Evolutionary conservation across 2,113 vertebrate genomes (phyloP), one percentile per base, ranked within the genome.

Genomic region (Andinoacara biseriatus): DNA sequence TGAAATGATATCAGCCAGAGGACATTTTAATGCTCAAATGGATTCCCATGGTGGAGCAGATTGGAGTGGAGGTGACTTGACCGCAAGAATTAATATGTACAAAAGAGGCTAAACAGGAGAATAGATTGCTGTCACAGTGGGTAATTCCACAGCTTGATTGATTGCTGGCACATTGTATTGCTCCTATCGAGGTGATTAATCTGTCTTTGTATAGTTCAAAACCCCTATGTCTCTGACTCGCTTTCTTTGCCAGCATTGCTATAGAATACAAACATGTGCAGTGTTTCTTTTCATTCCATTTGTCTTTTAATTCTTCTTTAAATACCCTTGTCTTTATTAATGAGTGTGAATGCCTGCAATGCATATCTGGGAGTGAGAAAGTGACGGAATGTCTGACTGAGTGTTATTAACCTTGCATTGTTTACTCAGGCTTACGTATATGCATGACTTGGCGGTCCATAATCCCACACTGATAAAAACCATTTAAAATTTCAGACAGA

Each of bases 151-250:
- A 81, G 80, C 58, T 85, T 94, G 93, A 95, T 90, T 93, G 94
- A 95, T 95, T 82, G 87, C 52, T 84, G 82, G 84, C 90, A 89
- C 92, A 94, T 92, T 91, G 90, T 84, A 76, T 84, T 83, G 85
- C 90, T 94, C 87, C 93, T 87, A 86, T 87, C 76, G 84, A 85
- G 87, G 92, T 93, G 89, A 95, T 95, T 93, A 94, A 94, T 95
- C 89, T 57, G 43, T 86, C 86, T 91, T 90, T 93, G 81, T 74
- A 76, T 85, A 90, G 93, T 94, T 94, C 92, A 94, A 83, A 94
- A 93, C 92, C 91, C 92, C 81, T 86, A 81, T 81, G 86, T 79
- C 86, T 77, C 80, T 20, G 67, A 89, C 92, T 87, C 94, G 91
- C 95, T 94, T 93, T 86, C 83, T 83, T 84, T 91, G 85, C 81